These are phyloP conservation scores for Anas georgica DNA, from an alignment of 2,797 vertebrate species.

Conservation along the genomic window DNA sequence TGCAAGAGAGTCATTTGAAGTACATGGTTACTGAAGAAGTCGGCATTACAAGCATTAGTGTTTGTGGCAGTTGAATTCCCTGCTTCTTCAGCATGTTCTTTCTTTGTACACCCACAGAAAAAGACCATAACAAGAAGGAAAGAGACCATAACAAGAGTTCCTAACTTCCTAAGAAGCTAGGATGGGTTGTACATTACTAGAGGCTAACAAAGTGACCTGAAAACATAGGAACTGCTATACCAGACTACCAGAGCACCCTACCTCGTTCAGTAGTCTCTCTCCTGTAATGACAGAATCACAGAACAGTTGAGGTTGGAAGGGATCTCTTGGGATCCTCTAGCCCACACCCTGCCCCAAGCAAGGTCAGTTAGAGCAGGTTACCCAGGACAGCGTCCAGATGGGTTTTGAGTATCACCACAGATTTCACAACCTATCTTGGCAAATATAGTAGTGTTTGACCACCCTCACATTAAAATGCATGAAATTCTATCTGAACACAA, in stretches of 20 bases:
- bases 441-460: neutral
- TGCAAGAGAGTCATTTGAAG: neutral
- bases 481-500: too few species aligned
- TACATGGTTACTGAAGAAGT: neutral
- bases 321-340: neutral
- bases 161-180: neutral
- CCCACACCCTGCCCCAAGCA: neutral
- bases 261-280: neutral
- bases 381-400: neutral
- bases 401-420: neutral
- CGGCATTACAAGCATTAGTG: neutral
- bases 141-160: neutral
- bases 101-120: neutral
- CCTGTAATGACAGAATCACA: neutral
- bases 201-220: neutral
- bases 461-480: neutral
- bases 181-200: too few species aligned
- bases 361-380: neutral
- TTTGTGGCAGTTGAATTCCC: neutral
- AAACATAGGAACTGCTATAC: neutral
- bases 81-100: neutral
- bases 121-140: neutral
- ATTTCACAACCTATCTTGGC: neutral
- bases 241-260: neutral
- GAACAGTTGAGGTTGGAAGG: neutral